Evolutionary conservation across 2,797 vertebrate species (phyloP).

Genomic region (Cuculus canorus): DNA sequence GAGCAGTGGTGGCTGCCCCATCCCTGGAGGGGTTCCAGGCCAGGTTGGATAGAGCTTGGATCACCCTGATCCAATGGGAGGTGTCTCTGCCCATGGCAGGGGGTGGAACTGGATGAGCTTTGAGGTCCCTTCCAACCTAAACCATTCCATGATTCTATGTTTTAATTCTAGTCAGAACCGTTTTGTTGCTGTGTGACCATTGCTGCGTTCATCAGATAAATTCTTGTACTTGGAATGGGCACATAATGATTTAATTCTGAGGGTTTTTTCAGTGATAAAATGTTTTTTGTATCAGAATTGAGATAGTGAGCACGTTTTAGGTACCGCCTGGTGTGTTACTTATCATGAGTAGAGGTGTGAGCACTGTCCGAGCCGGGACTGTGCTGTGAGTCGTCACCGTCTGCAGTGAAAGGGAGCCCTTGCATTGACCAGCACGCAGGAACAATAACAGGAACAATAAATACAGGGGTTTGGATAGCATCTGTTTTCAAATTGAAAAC

Average conservation of each 20-base stretch:
- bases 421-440: not conserved
- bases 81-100: no score
- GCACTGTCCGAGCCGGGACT: accelerated
- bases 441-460: not conserved
- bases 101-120: no score
- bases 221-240: not conserved
- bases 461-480: not conserved
- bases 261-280: not conserved
- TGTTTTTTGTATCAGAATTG: not conserved
- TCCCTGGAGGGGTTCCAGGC: no score
- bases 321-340: accelerated
- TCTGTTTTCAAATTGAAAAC: not conserved
- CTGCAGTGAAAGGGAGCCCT: accelerated
- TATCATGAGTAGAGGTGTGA: accelerated
- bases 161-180: accelerated
- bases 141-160: no score
- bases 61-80: no score
- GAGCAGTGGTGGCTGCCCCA: no score
- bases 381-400: accelerated
- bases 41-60: no score
- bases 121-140: no score
- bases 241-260: not conserved
- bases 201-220: not conserved
- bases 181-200: not conserved
- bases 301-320: not conserved